Conservation (phyloP, 2,888 invertebrate species). For the Drosophila kambysellisi region DNA sequence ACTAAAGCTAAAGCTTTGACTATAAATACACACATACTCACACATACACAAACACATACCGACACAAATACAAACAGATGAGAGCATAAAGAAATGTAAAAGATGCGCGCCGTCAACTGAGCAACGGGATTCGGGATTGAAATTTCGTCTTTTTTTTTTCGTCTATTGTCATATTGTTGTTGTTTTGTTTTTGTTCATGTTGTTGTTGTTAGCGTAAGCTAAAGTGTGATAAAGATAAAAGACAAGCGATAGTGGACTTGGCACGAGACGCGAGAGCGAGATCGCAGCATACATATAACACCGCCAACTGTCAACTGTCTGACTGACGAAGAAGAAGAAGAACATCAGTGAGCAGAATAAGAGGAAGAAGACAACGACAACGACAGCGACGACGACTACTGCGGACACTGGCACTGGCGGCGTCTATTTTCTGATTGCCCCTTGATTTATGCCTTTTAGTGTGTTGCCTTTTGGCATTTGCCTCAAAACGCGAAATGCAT, state of each 20-base stretch:
- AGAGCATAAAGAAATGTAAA: slow-evolving; percentile 60
- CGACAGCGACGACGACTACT: slow-evolving; percentile 4
- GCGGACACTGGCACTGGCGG: slow-evolving; percentile 40
- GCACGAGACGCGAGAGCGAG: slow-evolving; percentile 45
- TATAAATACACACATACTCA: slow-evolving; percentile 32
- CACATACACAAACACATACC: slow-evolving; percentile 16
- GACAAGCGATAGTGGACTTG: slow-evolving; percentile 24
- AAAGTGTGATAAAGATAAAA: slow-evolving; percentile 44
- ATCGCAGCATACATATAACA: slow-evolving; percentile 19
- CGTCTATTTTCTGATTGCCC: slow-evolving; percentile 62
- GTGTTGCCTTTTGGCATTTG: slow-evolving; percentile 35
- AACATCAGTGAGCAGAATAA: slow-evolving; percentile 11
- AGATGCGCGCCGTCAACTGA: slow-evolving; percentile 55
- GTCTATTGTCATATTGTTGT: slow-evolving; percentile 32
- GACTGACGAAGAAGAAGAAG: slow-evolving; percentile 12
- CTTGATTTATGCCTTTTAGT: slow-evolving; percentile 62
- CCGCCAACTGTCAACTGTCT: slow-evolving; percentile 6
- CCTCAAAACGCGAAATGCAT: slow-evolving; percentile 56
- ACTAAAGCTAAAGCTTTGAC: slow-evolving; percentile 24
- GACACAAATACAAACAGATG: slow-evolving; percentile 17
- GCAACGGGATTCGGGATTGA: slow-evolving; percentile 55
- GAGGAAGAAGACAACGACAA: slow-evolving; percentile 12
- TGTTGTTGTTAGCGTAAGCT: slow-evolving; percentile 23
- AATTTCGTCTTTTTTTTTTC: slow-evolving; percentile 24
- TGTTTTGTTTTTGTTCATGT: slow-evolving; percentile 28